Evolutionary conservation across 2,113 vertebrate genomes (phyloP).

Genomic region (Ivindomyrus marchei): DNA sequence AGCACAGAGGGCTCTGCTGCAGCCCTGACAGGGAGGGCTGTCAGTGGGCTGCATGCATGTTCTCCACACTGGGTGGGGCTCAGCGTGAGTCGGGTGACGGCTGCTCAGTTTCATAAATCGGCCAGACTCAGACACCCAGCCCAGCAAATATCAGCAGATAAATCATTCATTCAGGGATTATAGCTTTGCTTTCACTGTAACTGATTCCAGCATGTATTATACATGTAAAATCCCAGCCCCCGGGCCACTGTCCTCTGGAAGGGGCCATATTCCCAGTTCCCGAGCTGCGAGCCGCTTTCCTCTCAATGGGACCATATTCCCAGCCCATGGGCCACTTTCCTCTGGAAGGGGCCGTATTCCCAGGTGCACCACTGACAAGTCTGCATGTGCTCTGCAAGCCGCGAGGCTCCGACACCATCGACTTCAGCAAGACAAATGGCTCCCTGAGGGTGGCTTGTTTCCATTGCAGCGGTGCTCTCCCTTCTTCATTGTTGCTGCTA

Average conservation of each 20-base stretch:
- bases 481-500: constrained; percentile 47
- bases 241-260: not conserved
- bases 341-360: not conserved
- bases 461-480: constrained; percentile 38
- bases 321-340: not conserved
- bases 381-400: not conserved
- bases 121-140: not conserved
- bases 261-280: not conserved
- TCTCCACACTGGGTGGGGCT: not conserved
- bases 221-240: not conserved
- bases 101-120: not conserved
- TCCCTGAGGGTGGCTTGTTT: constrained; percentile 59
- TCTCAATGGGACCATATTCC: not conserved
- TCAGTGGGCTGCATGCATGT: not conserved
- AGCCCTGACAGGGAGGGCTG: not conserved
- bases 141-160: not conserved
- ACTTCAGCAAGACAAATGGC: constrained; percentile 54
- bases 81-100: not conserved
- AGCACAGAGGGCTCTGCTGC: not conserved
- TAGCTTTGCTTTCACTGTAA: not conserved
- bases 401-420: constrained; percentile 33
- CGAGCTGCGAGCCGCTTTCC: accelerated
- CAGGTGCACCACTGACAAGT: not conserved
- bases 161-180: not conserved
- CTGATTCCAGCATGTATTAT: not conserved